Evolutionary conservation across 2,113 vertebrate genomes (phyloP).

Genomic region (Pardalotus punctatus): DNA sequence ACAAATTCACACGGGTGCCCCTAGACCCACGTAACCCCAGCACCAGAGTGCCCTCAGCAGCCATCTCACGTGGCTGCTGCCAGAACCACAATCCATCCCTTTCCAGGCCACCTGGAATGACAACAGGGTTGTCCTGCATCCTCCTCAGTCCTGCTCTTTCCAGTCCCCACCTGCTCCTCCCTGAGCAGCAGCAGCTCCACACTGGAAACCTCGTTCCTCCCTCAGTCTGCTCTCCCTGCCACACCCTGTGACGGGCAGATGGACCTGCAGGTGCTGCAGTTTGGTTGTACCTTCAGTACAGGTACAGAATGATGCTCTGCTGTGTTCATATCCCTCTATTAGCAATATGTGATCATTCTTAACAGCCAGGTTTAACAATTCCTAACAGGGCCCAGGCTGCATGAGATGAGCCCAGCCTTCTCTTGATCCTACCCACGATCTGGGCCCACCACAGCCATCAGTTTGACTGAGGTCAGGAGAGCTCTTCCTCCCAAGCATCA

Average conservation of each 20-base stretch:
- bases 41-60: not conserved
- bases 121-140: not conserved
- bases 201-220: not conserved
- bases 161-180: not conserved
- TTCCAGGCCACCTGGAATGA: not conserved
- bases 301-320: not conserved
- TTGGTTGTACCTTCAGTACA: not conserved
- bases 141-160: not conserved
- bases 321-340: not conserved
- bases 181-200: not conserved
- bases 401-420: not conserved
- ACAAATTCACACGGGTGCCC: not conserved
- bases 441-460: not conserved
- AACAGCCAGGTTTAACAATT: not conserved
- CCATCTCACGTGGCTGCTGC: not conserved
- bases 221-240: not conserved
- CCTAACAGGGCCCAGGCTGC: not conserved
- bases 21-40: fast-evolving
- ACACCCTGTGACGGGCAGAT: not conserved
- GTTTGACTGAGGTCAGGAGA: fast-evolving
- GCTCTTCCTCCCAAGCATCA: not conserved
- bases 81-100: fast-evolving
- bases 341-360: not conserved
- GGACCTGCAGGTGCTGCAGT: not conserved
- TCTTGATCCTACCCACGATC: not conserved